Evolutionary conservation across 92 coral and sea anemone species (phyloP).

Genomic region (Anthopleura xanthogrammica): DNA sequence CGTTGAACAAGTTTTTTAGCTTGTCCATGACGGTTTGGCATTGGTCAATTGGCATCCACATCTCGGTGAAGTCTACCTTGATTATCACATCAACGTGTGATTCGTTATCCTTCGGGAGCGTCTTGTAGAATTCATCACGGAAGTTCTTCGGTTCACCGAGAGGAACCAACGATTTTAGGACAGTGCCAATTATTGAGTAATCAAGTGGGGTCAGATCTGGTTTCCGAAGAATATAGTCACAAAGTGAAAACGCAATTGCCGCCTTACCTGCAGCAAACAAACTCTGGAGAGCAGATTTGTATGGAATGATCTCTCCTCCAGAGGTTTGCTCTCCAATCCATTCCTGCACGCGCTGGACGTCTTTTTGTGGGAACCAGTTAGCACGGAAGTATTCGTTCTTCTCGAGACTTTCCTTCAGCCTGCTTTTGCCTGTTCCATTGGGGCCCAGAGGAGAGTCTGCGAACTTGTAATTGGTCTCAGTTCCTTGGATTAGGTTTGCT

Average conservation of each 20-base stretch:
- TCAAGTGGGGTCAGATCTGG: slow-evolving; percentile 13
- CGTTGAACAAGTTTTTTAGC: slow-evolving; percentile 45
- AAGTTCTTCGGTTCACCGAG: slow-evolving; percentile 17
- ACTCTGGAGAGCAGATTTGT: slow-evolving; percentile 24
- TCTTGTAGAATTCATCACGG: slow-evolving; percentile 52
- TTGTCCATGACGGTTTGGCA: slow-evolving; percentile 58
- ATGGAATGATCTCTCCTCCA: slow-evolving; percentile 24
- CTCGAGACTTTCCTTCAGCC: slow-evolving; percentile 44
- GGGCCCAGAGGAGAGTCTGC: slow-evolving; percentile 59
- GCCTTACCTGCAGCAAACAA: slow-evolving; percentile 44
- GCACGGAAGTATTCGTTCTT: slow-evolving; percentile 57
- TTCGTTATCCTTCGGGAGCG: slow-evolving; percentile 67
- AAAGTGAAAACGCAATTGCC: slow-evolving; percentile 43
- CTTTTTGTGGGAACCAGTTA: slow-evolving; percentile 76
- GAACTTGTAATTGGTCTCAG: slow-evolving; percentile 39
- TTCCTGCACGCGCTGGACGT: slow-evolving; percentile 51
- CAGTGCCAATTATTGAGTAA: slow-evolving; percentile 28
- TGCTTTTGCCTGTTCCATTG: slow-evolving; percentile 44
- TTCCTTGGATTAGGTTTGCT: slow-evolving; percentile 40
- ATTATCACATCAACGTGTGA: slow-evolving; percentile 51
- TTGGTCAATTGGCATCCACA: slow-evolving; percentile 66
- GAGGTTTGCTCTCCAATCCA: slow-evolving; percentile 50
- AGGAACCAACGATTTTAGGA: slow-evolving; percentile 39
- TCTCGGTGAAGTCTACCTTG: slow-evolving; percentile 65
- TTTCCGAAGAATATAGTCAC: slow-evolving; percentile 42